Percentiles rank a stretch among this genome's conserved stretches.
Evolutionary conservation across 2,888 invertebrate genomes (phyloP).

Genomic region (Tiliacea citrago): DNA sequence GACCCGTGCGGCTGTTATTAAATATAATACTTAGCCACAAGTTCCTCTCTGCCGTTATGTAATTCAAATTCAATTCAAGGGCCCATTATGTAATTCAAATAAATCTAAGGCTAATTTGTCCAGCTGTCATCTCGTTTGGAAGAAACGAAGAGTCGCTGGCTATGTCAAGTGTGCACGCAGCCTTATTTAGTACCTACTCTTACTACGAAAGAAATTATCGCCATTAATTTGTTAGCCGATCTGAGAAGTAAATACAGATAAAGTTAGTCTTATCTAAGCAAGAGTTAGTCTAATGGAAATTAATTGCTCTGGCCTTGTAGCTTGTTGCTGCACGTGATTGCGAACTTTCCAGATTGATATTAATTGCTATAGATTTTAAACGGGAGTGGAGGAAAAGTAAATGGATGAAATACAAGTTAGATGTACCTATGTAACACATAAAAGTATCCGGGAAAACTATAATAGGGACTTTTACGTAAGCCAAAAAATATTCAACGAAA

Average conservation of each 20-base stretch:
- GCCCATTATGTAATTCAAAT: background rate
- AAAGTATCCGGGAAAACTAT: background rate
- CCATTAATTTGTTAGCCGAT: conserved; percentile 51
- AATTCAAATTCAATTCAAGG: too few relatives aligned
- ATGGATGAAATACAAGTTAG: background rate
- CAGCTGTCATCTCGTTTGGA: background rate
- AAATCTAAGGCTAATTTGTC: background rate
- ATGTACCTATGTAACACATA: background rate
- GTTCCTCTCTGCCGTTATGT: too few relatives aligned
- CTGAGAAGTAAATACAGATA: conserved; percentile 42
- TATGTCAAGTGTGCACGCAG: background rate
- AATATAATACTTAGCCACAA: too few relatives aligned
- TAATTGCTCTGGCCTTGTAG: conserved; percentile 41
- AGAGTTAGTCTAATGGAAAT: conserved; percentile 58
- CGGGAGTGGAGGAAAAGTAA: conserved; percentile 26
- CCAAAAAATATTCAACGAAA: background rate
- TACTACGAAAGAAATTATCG: conserved; percentile 48
- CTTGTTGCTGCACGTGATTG: conserved; percentile 38
- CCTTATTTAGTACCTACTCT: conserved; percentile 1
- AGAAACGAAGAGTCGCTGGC: background rate
- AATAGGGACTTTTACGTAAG: background rate
- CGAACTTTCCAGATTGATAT: conserved; percentile 45
- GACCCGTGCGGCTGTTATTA: too few relatives aligned
- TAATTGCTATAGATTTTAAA: conserved; percentile 51
- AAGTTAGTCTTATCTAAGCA: conserved; percentile 43